Evolutionary conservation across 2,113 vertebrate genomes (phyloP).

Genomic region (Siniperca knerii): DNA sequence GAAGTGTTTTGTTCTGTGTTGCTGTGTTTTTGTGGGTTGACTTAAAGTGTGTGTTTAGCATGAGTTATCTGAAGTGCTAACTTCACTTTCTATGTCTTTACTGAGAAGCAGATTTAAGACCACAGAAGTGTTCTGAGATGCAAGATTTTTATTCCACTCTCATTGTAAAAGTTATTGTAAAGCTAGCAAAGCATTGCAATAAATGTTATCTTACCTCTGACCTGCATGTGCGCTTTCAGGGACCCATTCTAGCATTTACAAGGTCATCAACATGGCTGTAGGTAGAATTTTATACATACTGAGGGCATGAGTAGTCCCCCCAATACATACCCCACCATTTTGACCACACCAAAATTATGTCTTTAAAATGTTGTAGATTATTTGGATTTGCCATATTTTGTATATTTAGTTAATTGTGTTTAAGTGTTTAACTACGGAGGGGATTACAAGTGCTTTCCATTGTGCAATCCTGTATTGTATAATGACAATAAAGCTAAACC

Average conservation of each 20-base stretch:
- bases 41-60: constrained; percentile 4
- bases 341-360: no score
- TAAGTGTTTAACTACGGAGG: background rate
- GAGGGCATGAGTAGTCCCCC: no score
- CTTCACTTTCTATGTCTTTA: background rate
- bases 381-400: no score
- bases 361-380: no score
- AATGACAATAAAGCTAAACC: no score
- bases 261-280: background rate
- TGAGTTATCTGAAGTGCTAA: background rate
- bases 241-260: background rate
- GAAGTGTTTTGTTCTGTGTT: constrained; percentile 33
- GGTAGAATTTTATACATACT: background rate
- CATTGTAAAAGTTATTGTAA: background rate
- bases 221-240: background rate
- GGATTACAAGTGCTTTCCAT: background rate
- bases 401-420: no score
- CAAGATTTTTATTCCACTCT: background rate
- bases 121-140: background rate
- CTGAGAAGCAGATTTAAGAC: background rate
- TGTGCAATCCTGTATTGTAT: background rate
- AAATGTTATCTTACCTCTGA: background rate
- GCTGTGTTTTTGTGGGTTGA: constrained; percentile 14
- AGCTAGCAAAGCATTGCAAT: background rate
- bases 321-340: background rate